Evolutionary conservation across 1,140 invertebrate genomes (phyloP).

Genomic region (Heliothis subflexa): DNA sequence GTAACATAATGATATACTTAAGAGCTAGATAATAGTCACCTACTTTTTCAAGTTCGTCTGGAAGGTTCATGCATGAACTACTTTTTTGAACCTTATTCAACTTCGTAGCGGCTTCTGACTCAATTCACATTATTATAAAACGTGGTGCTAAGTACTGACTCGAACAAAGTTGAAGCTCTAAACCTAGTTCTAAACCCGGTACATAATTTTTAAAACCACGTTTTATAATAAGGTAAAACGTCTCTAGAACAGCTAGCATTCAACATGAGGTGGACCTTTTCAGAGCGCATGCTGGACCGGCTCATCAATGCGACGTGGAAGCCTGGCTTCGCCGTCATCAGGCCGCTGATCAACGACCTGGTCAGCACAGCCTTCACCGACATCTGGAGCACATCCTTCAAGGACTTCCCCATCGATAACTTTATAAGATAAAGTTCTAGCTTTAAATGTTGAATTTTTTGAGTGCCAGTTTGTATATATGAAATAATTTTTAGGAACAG

Average conservation of each 20-base stretch:
- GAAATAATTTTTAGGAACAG: slow-evolving; percentile 2
- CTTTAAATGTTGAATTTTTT: slow-evolving; percentile 14
- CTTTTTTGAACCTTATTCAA: no score
- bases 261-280: slow-evolving; percentile 55
- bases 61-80: no score
- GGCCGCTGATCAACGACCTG: slow-evolving; percentile 92
- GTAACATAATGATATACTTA: no score
- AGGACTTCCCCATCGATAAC: slow-evolving; percentile 88
- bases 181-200: no score
- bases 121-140: no score
- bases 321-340: slow-evolving; percentile 90
- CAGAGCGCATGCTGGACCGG: slow-evolving; percentile 89
- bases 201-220: no score
- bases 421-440: slow-evolving; percentile 84
- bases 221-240: neutral
- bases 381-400: slow-evolving; percentile 91
- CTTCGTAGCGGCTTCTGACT: no score
- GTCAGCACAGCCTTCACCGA: slow-evolving; percentile 93
- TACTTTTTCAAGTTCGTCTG: no score
- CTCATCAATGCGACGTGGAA: slow-evolving; percentile 92
- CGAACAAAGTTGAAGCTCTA: no score
- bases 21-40: no score
- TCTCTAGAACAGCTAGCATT: neutral
- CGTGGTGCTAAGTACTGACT: no score
- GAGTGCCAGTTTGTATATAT: slow-evolving; percentile 40